Conservation (phyloP, 2,113 vertebrate species). For the Pontoporia blainvillei region DNA sequence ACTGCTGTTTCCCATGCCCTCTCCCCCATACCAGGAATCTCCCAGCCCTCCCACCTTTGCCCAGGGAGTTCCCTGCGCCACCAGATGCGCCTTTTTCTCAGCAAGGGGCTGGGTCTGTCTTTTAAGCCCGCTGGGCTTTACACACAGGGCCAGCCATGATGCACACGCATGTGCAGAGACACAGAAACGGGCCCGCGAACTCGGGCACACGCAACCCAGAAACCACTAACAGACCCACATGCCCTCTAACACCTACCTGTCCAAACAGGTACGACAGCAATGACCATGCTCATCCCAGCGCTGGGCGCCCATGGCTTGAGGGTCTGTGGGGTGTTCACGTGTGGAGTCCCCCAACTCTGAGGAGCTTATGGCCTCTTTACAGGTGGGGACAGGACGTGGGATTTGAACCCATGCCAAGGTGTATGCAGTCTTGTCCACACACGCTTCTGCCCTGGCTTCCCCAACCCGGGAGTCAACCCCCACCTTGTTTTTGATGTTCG, state of each 20-base stretch:
- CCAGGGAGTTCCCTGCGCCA: neutral
- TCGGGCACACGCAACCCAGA: accelerated
- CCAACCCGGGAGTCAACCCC: neutral
- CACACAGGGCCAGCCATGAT: no score
- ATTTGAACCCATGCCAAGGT: neutral
- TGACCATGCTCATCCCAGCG: accelerated
- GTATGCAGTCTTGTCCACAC: neutral
- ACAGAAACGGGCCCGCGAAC: neutral
- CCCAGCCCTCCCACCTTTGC: neutral
- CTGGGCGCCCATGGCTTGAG: accelerated
- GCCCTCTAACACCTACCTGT: neutral
- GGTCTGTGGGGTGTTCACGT: accelerated
- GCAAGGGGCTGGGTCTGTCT: neutral
- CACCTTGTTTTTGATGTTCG: neutral
- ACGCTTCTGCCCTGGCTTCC: neutral
- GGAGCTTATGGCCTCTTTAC: neutral
- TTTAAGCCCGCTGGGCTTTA: neutral
- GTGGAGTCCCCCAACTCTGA: neutral
- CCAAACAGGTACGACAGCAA: neutral
- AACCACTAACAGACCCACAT: neutral
- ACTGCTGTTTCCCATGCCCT: neutral
- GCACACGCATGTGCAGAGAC: no score
- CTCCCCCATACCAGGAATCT: neutral
- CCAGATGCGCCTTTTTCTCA: neutral
- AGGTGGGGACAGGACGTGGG: neutral